phyloP scores from a whole-genome alignment of 2,113 vertebrate genomes.

The Toxotes jaculatrix region DNA sequence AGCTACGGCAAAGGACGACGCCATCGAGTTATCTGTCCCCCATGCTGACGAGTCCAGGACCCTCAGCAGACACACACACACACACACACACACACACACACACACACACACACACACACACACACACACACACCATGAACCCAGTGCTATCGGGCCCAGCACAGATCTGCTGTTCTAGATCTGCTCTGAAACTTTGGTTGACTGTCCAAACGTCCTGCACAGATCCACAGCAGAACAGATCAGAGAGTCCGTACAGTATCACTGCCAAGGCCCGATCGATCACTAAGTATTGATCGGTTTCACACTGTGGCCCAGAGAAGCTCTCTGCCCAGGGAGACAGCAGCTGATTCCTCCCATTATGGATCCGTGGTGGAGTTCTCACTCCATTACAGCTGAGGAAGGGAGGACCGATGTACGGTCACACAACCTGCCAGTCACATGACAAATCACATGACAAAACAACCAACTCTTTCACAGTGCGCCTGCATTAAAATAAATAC shows the following conservation, averaged over 20 bases:
- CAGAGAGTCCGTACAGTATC: constrained; percentile 21
- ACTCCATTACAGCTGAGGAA: constrained; percentile 20
- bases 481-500: too few relatives aligned
- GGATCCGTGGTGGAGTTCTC: constrained; percentile 30
- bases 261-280: constrained; percentile 38
- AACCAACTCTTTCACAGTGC: too few relatives aligned
- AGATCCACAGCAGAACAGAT: constrained; percentile 20
- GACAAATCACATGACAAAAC: background rate
- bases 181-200: background rate
- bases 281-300: constrained; percentile 31
- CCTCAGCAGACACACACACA: too few relatives aligned
- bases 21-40: too few relatives aligned
- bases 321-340: constrained; percentile 13
- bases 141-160: background rate
- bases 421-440: constrained; percentile 1
- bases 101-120: background rate
- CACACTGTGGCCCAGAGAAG: constrained; percentile 37
- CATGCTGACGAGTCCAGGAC: too few relatives aligned
- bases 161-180: constrained; percentile 18
- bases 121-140: background rate
- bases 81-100: background rate
- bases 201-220: background rate
- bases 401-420: constrained; percentile 14
- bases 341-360: constrained; percentile 30
- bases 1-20: too few relatives aligned